These are phyloP conservation scores for Trinorchestia longiramus DNA, from an alignment of 1,140 invertebrate genomes.

Conservation along the genomic window DNA sequence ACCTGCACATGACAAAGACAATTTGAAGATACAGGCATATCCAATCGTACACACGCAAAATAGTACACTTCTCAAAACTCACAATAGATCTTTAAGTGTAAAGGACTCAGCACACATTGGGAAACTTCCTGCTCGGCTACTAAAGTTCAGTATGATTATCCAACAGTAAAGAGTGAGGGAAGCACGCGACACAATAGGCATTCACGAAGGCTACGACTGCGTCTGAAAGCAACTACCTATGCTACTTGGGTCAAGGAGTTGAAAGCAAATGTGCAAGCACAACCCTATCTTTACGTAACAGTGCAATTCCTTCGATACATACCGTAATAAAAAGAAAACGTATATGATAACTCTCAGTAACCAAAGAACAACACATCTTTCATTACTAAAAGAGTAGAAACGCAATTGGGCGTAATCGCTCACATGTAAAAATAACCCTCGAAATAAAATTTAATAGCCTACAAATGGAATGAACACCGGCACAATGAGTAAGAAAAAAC, in stretches of 20 bases:
- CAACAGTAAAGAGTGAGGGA: not conserved
- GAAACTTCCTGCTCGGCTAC: not conserved
- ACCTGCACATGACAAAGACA: not conserved
- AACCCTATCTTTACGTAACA: not conserved
- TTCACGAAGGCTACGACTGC: not conserved
- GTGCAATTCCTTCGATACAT: not conserved
- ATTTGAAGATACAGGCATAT: not conserved
- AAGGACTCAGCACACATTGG: not conserved
- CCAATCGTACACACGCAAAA: not conserved
- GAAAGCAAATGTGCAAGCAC: not conserved
- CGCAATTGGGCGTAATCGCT: not conserved
- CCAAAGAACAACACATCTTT: not conserved
- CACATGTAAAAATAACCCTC: not conserved
- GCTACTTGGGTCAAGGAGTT: not conserved
- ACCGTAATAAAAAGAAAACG: not conserved
- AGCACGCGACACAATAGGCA: not conserved
- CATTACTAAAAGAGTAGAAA: not conserved
- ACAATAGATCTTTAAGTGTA: not conserved
- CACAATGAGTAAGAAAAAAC: not conserved
- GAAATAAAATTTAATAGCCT: not conserved
- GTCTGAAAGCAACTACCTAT: not conserved
- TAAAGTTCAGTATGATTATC: not conserved
- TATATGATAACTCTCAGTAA: not conserved
- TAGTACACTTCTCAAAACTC: not conserved
- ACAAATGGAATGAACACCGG: not conserved